These are phyloP conservation scores for Diplosoma virens DNA, from an alignment of 23 tunicate species.

Conservation along the genomic window DNA sequence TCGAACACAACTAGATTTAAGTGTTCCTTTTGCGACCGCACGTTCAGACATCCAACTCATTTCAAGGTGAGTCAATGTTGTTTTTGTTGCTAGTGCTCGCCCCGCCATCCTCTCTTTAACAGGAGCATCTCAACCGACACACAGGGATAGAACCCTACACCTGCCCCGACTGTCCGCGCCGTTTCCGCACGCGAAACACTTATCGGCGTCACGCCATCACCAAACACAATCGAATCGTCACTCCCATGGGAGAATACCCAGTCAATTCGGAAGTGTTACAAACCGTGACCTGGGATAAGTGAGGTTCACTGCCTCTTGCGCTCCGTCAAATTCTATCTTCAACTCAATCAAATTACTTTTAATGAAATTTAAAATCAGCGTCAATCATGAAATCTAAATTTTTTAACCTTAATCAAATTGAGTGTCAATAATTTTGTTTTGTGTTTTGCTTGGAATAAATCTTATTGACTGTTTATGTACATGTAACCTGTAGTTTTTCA, in stretches of 20 bases:
- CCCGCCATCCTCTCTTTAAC: not conserved
- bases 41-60: conserved; percentile 77
- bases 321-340: too few relatives aligned
- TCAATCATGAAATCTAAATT: too few relatives aligned
- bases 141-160: conserved; percentile 65
- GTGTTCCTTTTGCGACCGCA: conserved; percentile 41
- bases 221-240: conserved; percentile 36
- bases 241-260: conserved; percentile 17
- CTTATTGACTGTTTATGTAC: too few relatives aligned
- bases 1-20: conserved; percentile 51
- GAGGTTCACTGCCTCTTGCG: not conserved
- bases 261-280: conserved; percentile 1
- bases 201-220: conserved; percentile 54
- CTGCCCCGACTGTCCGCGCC: conserved; percentile 52
- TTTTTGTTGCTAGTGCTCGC: not conserved
- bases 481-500: too few relatives aligned
- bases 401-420: too few relatives aligned
- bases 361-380: too few relatives aligned
- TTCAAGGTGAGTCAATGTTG: conserved; percentile 44
- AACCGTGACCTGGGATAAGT: conserved; percentile 1
- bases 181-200: conserved; percentile 63
- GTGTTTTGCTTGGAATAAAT: too few relatives aligned
- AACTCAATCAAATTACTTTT: too few relatives aligned
- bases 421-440: too few relatives aligned
- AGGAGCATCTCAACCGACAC: conserved; percentile 73